Evolutionary conservation across 1,140 invertebrate genomes (phyloP).

Genomic region (Lasaia peninsularis): DNA sequence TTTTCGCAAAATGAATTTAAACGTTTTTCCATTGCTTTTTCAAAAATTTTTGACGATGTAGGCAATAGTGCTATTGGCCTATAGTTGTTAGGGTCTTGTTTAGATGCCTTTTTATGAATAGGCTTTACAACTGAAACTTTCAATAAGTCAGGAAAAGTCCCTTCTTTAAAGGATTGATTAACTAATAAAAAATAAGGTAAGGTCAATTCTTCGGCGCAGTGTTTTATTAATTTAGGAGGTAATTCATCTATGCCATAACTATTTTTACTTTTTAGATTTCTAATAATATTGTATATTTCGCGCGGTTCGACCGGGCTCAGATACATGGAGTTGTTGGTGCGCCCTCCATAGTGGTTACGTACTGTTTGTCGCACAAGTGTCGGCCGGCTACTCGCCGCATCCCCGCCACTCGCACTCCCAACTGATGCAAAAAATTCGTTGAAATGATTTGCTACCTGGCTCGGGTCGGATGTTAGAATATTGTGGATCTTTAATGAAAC

Average conservation of each 20-base stretch:
- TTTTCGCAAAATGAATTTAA: conserved; percentile 11
- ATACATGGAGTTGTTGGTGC: not conserved
- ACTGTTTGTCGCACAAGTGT: too few species aligned
- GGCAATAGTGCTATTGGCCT: conserved; percentile 11
- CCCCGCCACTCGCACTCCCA: not conserved
- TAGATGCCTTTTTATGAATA: not conserved
- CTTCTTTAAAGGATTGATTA: not conserved
- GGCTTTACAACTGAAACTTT: not conserved
- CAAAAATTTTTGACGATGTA: conserved; percentile 12
- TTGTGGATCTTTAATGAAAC: conserved; percentile 18
- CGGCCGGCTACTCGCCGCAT: too few species aligned
- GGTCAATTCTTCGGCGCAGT: not conserved
- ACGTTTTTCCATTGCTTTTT: conserved; percentile 7
- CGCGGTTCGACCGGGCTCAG: not conserved
- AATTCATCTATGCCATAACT: not conserved
- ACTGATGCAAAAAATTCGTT: conserved; percentile 14
- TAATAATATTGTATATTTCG: not conserved
- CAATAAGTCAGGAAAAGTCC: not conserved
- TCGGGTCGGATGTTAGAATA: conserved; percentile 17
- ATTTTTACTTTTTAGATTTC: not conserved
- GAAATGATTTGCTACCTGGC: conserved; percentile 9
- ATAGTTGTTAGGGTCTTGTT: conserved; percentile 4
- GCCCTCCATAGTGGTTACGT: too few species aligned
- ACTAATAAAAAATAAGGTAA: not conserved
- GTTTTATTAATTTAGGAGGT: not conserved